These are phyloP conservation scores for Orchesellides sinensis DNA, from an alignment of 2,888 invertebrate species.

Conservation along the genomic window DNA sequence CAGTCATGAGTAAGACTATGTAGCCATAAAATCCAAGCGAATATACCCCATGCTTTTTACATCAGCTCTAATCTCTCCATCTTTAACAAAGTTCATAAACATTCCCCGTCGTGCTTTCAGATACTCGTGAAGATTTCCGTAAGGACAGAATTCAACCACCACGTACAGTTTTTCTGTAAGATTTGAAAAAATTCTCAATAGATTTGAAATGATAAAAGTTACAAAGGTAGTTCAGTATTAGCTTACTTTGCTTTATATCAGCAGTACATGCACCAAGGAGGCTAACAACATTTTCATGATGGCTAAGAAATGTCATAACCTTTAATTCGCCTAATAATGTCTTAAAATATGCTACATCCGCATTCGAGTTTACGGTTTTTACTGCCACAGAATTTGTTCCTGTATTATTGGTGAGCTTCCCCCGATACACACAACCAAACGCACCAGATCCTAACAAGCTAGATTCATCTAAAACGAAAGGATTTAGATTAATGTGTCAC, in stretches of 20 bases:
- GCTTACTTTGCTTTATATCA: slow-evolving; percentile 37
- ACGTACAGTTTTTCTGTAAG: slow-evolving; percentile 64
- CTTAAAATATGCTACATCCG: slow-evolving; percentile 60
- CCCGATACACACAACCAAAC: slow-evolving; percentile 58
- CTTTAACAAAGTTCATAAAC: slow-evolving; percentile 64
- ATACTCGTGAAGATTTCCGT: slow-evolving; percentile 66
- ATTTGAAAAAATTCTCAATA: neutral
- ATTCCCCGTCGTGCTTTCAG: slow-evolving; percentile 64
- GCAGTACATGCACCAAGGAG: slow-evolving; percentile 62
- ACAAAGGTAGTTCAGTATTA: neutral
- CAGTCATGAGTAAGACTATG: neutral
- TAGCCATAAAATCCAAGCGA: neutral
- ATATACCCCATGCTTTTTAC: neutral
- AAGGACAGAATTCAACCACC: slow-evolving; percentile 70
- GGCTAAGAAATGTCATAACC: slow-evolving; percentile 65
- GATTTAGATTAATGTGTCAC: too few species aligned
- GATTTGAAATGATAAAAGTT: neutral
- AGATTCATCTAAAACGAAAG: slow-evolving; percentile 32
- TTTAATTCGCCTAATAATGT: slow-evolving; percentile 61
- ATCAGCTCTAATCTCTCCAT: slow-evolving; percentile 41
- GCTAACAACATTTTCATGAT: slow-evolving; percentile 63
- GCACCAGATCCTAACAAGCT: slow-evolving; percentile 55
- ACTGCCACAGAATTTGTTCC: slow-evolving; percentile 50
- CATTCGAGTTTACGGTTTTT: slow-evolving; percentile 55
- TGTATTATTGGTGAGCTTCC: slow-evolving; percentile 18